phyloP scores from a whole-genome alignment of 2,888 invertebrate species.

The Sympetrum striolatum region DNA sequence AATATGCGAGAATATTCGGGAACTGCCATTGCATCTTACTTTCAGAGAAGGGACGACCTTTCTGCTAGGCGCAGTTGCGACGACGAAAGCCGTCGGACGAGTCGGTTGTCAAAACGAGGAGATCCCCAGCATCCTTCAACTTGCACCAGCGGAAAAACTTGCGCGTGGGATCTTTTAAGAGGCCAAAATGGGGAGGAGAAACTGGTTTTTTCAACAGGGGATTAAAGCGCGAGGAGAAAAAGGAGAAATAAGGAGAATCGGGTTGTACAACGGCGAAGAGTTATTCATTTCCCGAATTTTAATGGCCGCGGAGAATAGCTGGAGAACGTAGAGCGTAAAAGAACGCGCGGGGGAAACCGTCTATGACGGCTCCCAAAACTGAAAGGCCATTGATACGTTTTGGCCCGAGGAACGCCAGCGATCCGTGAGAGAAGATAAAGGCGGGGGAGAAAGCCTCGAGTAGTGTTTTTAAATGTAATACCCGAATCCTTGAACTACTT shows the following conservation, averaged over 20 bases:
- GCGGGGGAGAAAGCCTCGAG: no score
- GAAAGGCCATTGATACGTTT: constrained; percentile 1
- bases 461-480: no score
- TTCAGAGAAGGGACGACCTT: background rate
- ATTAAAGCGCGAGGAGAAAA: background rate
- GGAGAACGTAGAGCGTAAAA: background rate
- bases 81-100: constrained; percentile 17
- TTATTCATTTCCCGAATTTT: background rate
- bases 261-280: background rate
- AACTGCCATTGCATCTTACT: background rate
- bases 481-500: no score
- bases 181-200: background rate
- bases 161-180: background rate
- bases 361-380: background rate
- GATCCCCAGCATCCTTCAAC: constrained; percentile 24
- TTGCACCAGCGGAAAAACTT: background rate
- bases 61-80: background rate
- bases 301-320: background rate
- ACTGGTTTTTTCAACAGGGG: background rate
- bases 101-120: constrained; percentile 14
- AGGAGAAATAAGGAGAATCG: background rate
- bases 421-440: no score
- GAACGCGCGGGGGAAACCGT: background rate
- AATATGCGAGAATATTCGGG: background rate
- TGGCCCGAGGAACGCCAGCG: background rate